A percentile compares a stretch with the other conserved stretches of the same genome.
phyloP scores from a whole-genome alignment of 2,888 invertebrate genomes.

The Schizaphis graminum region DNA sequence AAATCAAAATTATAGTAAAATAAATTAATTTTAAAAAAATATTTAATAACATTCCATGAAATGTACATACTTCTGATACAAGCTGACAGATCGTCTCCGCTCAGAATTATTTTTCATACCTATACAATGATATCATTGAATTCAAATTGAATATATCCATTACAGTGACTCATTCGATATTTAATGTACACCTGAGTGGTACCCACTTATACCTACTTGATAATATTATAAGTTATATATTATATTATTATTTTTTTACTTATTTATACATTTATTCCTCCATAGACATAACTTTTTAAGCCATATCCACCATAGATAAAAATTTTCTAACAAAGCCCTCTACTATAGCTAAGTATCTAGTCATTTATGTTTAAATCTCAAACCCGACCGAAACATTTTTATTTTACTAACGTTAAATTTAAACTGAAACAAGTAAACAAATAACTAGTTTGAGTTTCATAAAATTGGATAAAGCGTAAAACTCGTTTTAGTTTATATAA shows the following conservation, averaged over 20 bases:
- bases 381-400: background rate
- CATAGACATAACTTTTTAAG: background rate
- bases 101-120: background rate
- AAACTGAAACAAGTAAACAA: slow-evolving; percentile 11
- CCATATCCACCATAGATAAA: background rate
- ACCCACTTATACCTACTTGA: background rate
- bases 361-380: background rate
- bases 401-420: background rate
- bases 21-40: background rate
- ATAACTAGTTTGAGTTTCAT: slow-evolving; percentile 17
- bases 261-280: background rate
- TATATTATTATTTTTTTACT: background rate
- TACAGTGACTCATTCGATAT: background rate
- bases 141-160: background rate
- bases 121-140: background rate
- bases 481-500: slow-evolving; percentile 30
- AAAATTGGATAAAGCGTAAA: slow-evolving; percentile 5
- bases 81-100: background rate
- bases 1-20: background rate
- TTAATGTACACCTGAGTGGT: background rate
- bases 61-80: background rate
- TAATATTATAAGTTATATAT: background rate
- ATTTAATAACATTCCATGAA: too few relatives aligned
- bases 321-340: background rate
- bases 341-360: background rate